Base-by-base conservation (phyloP, 2,888 invertebrate genomes). In the Drosophila monieri region DNA sequence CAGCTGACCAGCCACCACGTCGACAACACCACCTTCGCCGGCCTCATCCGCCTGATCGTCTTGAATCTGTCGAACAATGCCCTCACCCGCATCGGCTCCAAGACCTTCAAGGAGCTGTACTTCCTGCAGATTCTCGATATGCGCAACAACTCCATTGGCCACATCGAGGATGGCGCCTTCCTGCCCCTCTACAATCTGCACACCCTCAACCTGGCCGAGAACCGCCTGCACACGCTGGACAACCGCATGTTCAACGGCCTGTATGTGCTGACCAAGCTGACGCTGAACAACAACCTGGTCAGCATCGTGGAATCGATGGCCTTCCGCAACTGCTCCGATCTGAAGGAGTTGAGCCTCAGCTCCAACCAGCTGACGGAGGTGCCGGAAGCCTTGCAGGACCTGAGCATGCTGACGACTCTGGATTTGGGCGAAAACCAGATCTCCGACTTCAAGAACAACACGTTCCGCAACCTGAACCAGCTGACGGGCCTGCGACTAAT, bases 381-480 rank as follows among this genome's bases (percentile, higher is more conserved):
- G 72, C 97, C 98, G 5, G 95, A 95, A 89, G 97, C 97, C 2
- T 92, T 97, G 65, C 94, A 95, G 91, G 96, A 96, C 88, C 92
- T 97, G 59, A 94, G 95, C 51, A 95, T 97, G 90, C 92, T 98
- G 74, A 96, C 97, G 92, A 96, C 96, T 1, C 93, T 99, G 56
- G 97, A 98, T 91, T 93, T 99, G 87, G 97, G 97, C 52, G 97
- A 98, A 92, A 99, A 98, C 92, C 95, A 96, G 91, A 96, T 99
- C 85, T 94, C 94, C 41, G 94, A 94, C 55, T 95, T 99, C 77
- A 94, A 93, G 88, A 97, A 97, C 88, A 96, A 96, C 61, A 96
- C 97, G 3, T 96, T 98, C 89, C 94, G 94, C 89, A 96, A 97
- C 90, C 93, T 98, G 56, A 95, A 95, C 81, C 96, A 97, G 91